Base-by-base conservation (phyloP, 2,888 invertebrate genomes). In the Drosophila trichaetosa region DNA sequence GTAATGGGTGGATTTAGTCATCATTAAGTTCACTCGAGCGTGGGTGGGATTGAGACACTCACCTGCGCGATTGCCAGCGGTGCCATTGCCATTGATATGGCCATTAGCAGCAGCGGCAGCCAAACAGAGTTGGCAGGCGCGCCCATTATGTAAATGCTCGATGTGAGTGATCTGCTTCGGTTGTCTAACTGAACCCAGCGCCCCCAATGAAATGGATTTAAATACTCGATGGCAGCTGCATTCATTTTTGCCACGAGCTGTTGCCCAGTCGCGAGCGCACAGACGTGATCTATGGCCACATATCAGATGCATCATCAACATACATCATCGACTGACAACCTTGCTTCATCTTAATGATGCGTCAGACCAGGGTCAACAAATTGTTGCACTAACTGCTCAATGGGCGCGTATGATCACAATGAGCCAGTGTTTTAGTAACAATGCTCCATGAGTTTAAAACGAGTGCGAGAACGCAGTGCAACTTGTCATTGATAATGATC, bases 271-370 rank as follows among this genome's bases (percentile, higher is more conserved):
- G 64, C 38, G 24, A 24, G 76, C 73, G 59, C 71, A 31, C 66
- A 78, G 82, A 83, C 83, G 83, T 83, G 83, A 86, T 83, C 79
- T 79, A 76, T 76, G 69, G 40, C 61, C 73, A 76, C 48, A 86
- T 83, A 86, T 75, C 73, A 69, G 67, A 77, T 73, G 63, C 75
- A 75, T 71, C 79, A 79, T 63, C 77, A 49, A 69, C 78, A 38
- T 34, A 53, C 36, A 54, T 24, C 54, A 36, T 18, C 54, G n/a
- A 27, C 24, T 38, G 56, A 7, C 65, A 74, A 79, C 79, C 77
- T 78, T 78, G 75, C 61, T 40, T 16, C 40, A 57, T 66, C 69
- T 59, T 7, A 16, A 10, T 16, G 63, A 67, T 78, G 77, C 79
- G 79, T 79, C 77, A 79, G 53, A 64, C 40, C 79, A 78, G 70